Base-by-base conservation (phyloP, 2,888 invertebrate species). In the Caenorhabditis macrosperma region DNA sequence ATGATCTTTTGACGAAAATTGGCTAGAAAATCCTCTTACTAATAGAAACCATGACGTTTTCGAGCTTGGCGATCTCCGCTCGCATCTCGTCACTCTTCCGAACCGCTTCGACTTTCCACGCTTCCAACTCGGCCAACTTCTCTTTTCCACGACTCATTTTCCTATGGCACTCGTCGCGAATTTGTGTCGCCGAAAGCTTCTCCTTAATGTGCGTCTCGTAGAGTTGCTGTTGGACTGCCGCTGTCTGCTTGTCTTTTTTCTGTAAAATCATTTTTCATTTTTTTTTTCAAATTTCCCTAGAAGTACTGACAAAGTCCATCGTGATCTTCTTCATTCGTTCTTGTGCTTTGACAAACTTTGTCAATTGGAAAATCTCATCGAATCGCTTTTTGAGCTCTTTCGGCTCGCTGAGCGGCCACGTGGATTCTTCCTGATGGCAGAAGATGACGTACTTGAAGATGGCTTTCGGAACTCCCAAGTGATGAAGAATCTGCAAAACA, bases 401-500 rank as follows among this genome's bases (percentile, higher is more conserved):
- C 0, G 95, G 95, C 91, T 97, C 96, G 90, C 96, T 95, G 67
- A 99, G 92, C 0, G 99, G 98, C 94, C 99, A 99, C 90, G 94
- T 94, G 0, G 96, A 94, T 84, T 99, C 96, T 91, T 99, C 99
- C 93, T 99, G 99, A 91, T 99, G 99, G 90, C 99, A 99, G 91
- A 99, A 97, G 86, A 99, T 94, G 0, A 99, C 99, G 91, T 96
- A 95, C 90, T 96, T 96, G 72, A 99, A 92, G 77, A 99, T 95
- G 0, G 98, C 94, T 91, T 95, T 95, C 0, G 97, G 95, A 0
- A 99, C 96, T 79, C 97, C 96, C 91, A 94, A 95, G 93, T 79
- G 93, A 92, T 85, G 84, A n/a, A 87, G 41, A 74, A 90, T 86
- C 84, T 89, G 50, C 15, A 78, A 20, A 28, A 35, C 35, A 30